phyloP scores from a whole-genome alignment of 1,140 invertebrate genomes.

The Micrasema minimum region DNA sequence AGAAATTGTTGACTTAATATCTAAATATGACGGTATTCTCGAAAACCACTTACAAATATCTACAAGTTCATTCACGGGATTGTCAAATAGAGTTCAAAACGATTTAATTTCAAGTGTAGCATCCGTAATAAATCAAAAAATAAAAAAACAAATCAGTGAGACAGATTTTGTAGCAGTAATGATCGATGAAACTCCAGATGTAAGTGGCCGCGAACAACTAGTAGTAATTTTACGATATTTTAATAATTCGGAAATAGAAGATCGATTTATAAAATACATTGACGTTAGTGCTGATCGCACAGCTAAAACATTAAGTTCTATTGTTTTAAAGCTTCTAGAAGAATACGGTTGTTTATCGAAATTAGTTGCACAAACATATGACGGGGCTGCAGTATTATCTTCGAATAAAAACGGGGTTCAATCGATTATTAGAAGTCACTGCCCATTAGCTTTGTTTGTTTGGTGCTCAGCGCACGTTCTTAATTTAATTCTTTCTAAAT shows the following conservation, averaged over 20 bases:
- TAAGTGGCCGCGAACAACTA: conserved; percentile 43
- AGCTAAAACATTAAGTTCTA: conserved; percentile 24
- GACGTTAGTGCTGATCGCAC: conserved; percentile 47
- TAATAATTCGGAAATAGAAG: conserved; percentile 34
- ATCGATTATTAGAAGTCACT: conserved; percentile 26
- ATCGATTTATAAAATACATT: conserved; percentile 53
- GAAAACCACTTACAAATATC: conserved; percentile 21
- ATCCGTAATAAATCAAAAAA: conserved; percentile 27
- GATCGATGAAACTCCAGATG: conserved; percentile 50
- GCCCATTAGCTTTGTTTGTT: conserved; percentile 40
- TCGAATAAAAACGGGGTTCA: conserved; percentile 33
- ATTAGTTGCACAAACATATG: conserved; percentile 48
- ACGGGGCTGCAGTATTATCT: conserved; percentile 42
- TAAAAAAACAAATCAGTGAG: conserved; percentile 35
- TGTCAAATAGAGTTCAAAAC: conserved; percentile 43
- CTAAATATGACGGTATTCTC: conserved; percentile 35
- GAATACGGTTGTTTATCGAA: conserved; percentile 37
- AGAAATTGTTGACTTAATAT: conserved; percentile 27
- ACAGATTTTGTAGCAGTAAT: conserved; percentile 47
- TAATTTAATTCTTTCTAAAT: conserved; percentile 42
- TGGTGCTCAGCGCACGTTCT: conserved; percentile 41
- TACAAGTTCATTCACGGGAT: neutral
- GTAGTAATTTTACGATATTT: conserved; percentile 44
- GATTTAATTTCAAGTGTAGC: conserved; percentile 39
- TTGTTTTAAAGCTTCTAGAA: conserved; percentile 26